Conservation (phyloP, 2,113 vertebrate genomes). For the Hypanus sabinus region DNA sequence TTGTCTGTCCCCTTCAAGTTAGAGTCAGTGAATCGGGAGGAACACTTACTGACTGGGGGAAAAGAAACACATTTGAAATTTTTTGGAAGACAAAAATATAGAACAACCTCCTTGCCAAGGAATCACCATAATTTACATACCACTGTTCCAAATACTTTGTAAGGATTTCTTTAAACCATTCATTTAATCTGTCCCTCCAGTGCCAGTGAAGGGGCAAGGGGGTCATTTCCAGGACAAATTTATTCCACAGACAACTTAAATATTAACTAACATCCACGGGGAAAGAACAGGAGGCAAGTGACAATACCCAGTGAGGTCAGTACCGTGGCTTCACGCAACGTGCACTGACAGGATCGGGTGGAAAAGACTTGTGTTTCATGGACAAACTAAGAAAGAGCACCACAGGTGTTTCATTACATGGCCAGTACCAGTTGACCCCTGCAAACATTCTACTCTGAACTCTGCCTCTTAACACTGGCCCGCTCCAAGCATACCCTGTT, state of each 20-base stretch:
- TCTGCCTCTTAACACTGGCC: no score
- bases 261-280: background rate
- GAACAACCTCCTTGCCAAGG: no score
- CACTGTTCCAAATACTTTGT: background rate
- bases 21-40: background rate
- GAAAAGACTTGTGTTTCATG: background rate
- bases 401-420: background rate
- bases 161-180: background rate
- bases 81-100: no score
- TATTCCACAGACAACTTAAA: background rate
- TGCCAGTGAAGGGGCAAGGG: background rate
- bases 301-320: background rate
- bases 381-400: background rate
- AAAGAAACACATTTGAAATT: no score
- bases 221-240: background rate
- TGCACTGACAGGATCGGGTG: background rate
- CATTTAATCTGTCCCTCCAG: background rate
- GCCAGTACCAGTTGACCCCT: no score
- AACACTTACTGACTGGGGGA: no score
- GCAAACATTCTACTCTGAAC: no score
- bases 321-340: background rate
- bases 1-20: background rate
- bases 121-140: background rate
- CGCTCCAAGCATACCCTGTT: no score
- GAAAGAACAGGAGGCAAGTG: background rate